Conservation (phyloP, 2,113 vertebrate genomes). For the Tenrec ecaudatus region DNA sequence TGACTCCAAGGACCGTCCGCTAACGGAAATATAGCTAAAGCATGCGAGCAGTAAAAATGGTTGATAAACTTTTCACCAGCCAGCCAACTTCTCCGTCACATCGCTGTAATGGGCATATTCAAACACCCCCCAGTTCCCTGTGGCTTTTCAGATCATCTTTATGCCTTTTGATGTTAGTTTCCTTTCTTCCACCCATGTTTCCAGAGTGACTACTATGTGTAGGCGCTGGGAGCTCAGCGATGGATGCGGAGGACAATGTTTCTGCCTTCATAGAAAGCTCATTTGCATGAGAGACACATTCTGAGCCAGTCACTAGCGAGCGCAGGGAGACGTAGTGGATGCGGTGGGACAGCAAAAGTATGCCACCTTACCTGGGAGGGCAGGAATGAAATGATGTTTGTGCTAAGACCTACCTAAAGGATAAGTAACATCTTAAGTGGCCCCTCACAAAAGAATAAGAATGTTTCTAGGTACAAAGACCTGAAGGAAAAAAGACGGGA, state of each 20-base stretch:
- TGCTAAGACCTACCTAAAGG: background rate
- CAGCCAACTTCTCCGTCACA: constrained; percentile 1
- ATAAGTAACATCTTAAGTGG: background rate
- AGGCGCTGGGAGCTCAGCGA: background rate
- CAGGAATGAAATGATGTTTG: background rate
- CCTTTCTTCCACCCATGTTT: background rate
- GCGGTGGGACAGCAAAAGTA: background rate
- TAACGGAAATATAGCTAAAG: constrained; percentile 6
- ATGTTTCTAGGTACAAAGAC: background rate
- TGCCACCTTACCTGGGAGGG: background rate
- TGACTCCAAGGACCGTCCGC: background rate
- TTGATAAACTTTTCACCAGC: constrained; percentile 8
- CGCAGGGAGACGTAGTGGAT: background rate
- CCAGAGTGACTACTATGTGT: background rate
- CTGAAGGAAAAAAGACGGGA: background rate
- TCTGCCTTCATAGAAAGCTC: background rate
- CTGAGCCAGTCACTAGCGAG: background rate
- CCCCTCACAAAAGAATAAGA: background rate
- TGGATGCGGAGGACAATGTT: background rate
- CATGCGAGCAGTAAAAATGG: background rate
- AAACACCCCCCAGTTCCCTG: background rate
- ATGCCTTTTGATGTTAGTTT: background rate
- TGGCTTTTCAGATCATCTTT: background rate
- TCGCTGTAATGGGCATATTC: background rate
- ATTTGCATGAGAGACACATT: background rate